Evolutionary conservation across 92 coral and sea anemone species (phyloP).

Genomic region (Parazoanthus atlanticus): DNA sequence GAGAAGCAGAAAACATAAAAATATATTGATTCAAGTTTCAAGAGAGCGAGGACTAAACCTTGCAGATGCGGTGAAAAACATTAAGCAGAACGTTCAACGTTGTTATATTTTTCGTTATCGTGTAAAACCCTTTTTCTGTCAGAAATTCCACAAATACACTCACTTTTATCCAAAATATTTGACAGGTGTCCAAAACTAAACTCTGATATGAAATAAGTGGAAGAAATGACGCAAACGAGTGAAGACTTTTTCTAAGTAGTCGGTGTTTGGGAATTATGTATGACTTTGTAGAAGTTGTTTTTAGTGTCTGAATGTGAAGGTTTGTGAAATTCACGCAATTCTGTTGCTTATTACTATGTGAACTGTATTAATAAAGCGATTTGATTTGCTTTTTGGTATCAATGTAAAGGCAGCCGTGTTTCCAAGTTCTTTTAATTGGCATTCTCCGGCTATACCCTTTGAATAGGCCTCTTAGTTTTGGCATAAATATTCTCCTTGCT

Average conservation of each 20-base stretch:
- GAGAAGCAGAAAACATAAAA: background rate
- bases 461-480: no score
- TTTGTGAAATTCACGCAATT: no score
- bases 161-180: background rate
- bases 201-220: background rate
- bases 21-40: background rate
- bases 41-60: background rate
- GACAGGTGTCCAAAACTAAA: background rate
- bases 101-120: background rate
- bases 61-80: background rate
- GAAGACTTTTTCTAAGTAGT: no score
- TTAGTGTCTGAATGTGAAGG: no score
- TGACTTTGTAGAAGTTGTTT: no score
- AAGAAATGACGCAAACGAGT: background rate
- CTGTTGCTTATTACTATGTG: no score
- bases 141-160: background rate
- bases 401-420: background rate
- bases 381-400: no score
- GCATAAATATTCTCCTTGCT: no score
- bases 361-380: no score
- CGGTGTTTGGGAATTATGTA: no score
- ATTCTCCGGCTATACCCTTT: background rate
- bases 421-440: background rate
- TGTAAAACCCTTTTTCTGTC: background rate
- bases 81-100: background rate